Evolutionary conservation across 2,113 vertebrate species (phyloP), one percentile per base, ranked within the genome.

Genomic region (Leptosomus discolor): DNA sequence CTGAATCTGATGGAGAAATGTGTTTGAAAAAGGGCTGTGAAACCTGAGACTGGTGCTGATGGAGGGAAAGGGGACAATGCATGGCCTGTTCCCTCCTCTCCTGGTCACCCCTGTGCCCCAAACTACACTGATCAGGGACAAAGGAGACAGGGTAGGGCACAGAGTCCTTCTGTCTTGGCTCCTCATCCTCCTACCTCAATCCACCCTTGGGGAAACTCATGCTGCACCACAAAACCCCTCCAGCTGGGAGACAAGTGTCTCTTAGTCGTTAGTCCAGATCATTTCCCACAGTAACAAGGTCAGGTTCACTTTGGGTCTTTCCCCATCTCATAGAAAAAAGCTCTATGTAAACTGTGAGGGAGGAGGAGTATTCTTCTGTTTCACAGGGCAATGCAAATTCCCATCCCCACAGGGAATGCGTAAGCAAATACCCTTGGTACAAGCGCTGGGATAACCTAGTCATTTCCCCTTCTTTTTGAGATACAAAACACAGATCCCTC

Each of bases 301-400:
- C 80, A 79, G 53, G 48, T 90, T 56, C 24, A 22, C 61, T 90
- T 63, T 20, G 29, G 21, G 34, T 26, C 56, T 70, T 80, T 81
- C 43, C 22, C 27, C 27, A 46, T 36, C 80, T 96, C n/a, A 2
- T 11, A 51, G n/a, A 29, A 41, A 39, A 71, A 96, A 81, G 6
- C n/a, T 58, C 34, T 29, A 4, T 29, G 29, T 57, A 53, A 67
- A 12, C 61, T 36, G 0, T 36, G n/a, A 48, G 8, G 0, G 3
- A 2, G 6, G 6, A 46, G 58, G 11, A 54, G 16, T 43, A 41
- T n/a, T 74, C 46, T 29, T 56, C 56, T 67, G 6, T 74, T 85
- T 76, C 76, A 45, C 43, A 13, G 22, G 34, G 36, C 32, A 43
- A 36, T 73, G 37, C 20, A 71, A 85, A 88, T 78, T 71, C 60